These are phyloP conservation scores for Drosophila gaucha DNA, from an alignment of 2,888 invertebrate genomes.

Conservation along the genomic window DNA sequence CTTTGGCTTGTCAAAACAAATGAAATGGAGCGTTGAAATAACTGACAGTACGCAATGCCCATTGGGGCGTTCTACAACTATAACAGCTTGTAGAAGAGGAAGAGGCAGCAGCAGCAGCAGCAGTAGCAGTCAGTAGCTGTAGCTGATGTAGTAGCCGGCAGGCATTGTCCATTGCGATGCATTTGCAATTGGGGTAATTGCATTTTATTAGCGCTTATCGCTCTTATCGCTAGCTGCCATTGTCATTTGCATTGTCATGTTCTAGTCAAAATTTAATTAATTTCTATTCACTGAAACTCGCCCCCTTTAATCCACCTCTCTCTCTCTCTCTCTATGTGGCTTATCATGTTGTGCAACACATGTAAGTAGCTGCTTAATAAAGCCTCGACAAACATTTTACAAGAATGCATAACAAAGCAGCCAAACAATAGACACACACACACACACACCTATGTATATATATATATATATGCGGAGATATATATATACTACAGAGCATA, in stretches of 20 bases:
- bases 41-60: conserved; percentile 57
- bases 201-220: conserved; percentile 72
- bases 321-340: background rate
- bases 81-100: background rate
- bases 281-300: conserved; percentile 16
- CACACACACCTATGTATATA: background rate
- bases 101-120: background rate
- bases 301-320: background rate
- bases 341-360: conserved; percentile 17
- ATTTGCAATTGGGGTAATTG: conserved; percentile 55
- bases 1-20: conserved; percentile 76
- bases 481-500: too few species aligned
- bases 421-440: conserved; percentile 23
- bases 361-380: conserved; percentile 39
- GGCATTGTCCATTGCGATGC: conserved; percentile 34
- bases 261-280: conserved; percentile 47
- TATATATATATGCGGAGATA: background rate
- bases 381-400: conserved; percentile 20
- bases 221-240: conserved; percentile 28
- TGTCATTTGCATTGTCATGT: conserved; percentile 43
- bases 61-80: conserved; percentile 15
- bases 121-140: too few species aligned
- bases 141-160: background rate
- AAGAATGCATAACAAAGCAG: conserved; percentile 26
- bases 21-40: conserved; percentile 77